A percentile compares a stretch with the other conserved stretches of the same genome.
phyloP scores from a whole-genome alignment of 2,888 invertebrate genomes.

The Tenthredo scrophulariae region DNA sequence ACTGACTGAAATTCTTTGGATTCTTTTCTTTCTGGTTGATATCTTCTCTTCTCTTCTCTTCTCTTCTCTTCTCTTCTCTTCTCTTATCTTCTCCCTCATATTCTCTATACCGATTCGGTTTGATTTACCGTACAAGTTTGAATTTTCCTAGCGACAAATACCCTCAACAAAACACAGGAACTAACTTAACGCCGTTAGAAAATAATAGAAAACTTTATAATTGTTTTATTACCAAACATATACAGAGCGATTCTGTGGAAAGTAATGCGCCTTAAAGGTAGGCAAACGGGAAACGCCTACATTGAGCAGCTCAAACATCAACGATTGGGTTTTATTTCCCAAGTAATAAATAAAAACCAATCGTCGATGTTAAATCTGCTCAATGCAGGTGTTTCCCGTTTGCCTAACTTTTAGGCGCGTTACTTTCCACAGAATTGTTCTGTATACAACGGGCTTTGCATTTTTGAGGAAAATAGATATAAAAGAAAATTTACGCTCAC shows the following conservation, averaged over 20 bases:
- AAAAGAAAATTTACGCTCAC: not conserved
- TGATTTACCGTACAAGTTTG: constrained; percentile 45
- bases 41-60: constrained; percentile 26
- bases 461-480: not conserved
- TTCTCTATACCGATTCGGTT: constrained; percentile 7
- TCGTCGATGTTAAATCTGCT: too few species aligned
- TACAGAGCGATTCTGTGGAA: too few species aligned
- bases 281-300: too few species aligned
- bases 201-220: constrained; percentile 23
- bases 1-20: constrained; percentile 47
- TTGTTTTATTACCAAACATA: not conserved
- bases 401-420: too few species aligned
- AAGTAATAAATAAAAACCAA: too few species aligned
- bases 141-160: constrained; percentile 5
- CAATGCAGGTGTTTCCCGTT: too few species aligned
- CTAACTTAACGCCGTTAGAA: constrained; percentile 23
- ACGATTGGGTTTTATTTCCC: too few species aligned
- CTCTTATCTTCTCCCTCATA: constrained; percentile 51
- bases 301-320: too few species aligned
- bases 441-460: not conserved
- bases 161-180: not conserved
- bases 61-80: constrained; percentile 49
- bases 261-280: too few species aligned
- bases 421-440: too few species aligned
- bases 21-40: constrained; percentile 49